Percentiles rank a stretch among this genome's conserved stretches.
phyloP scores from a whole-genome alignment of 2,113 vertebrate species.

The Tenebrosternarchus preto region DNA sequence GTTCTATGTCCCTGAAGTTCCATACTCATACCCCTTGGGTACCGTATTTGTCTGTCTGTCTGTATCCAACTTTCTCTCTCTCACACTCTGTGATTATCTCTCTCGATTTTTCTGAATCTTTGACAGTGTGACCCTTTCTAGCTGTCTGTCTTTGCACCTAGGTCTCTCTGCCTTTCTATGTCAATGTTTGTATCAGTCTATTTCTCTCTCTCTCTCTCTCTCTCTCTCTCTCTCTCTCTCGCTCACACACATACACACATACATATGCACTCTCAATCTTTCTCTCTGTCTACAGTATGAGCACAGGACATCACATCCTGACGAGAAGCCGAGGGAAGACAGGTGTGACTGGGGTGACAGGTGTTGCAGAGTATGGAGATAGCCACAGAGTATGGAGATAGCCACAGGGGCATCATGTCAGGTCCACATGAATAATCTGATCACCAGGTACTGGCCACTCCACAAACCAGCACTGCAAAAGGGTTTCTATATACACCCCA shows the following conservation, averaged over 20 bases:
- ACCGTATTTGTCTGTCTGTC: background rate
- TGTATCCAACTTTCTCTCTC: background rate
- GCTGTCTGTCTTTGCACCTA: background rate
- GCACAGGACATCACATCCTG: conserved; percentile 57
- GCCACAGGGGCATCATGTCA: conserved; percentile 42
- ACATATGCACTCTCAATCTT: background rate
- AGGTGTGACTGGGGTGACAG: conserved; percentile 69
- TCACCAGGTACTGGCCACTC: background rate
- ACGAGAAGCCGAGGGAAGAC: conserved; percentile 59
- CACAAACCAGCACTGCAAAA: too few species aligned
- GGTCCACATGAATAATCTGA: conserved; percentile 26
- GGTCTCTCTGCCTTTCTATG: background rate
- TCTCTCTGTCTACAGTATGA: background rate
- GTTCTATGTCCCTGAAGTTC: background rate
- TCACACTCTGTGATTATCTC: background rate
- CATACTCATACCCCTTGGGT: too few species aligned
- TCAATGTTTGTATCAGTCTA: background rate
- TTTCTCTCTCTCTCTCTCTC: background rate
- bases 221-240: too few species aligned
- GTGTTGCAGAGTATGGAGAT: conserved; percentile 20
- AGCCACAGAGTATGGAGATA: conserved; percentile 18
- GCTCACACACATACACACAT: background rate
- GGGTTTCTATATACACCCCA: background rate
- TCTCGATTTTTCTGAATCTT: background rate
- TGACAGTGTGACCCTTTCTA: background rate